These are phyloP conservation scores for Clarias laeviceps DNA, from an alignment of 2,797 vertebrate genomes.

Conservation along the genomic window DNA sequence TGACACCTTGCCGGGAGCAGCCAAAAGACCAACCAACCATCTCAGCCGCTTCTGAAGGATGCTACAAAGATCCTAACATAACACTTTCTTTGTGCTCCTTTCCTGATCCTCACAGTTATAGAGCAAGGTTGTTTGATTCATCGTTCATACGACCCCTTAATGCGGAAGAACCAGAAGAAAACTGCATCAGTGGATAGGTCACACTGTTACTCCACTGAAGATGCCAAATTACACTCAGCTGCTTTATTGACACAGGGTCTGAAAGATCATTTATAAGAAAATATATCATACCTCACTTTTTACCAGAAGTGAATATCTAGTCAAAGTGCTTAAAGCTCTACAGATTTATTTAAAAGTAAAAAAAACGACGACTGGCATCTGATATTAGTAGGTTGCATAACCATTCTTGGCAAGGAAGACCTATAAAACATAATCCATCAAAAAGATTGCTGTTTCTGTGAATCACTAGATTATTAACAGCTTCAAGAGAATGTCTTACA, in stretches of 20 bases:
- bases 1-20: too few relatives aligned
- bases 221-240: background rate
- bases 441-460: background rate
- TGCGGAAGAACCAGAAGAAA: background rate
- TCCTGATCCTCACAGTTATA: background rate
- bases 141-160: background rate
- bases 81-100: background rate
- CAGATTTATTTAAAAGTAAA: background rate
- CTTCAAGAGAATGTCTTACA: background rate
- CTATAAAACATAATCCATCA: background rate
- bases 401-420: background rate
- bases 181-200: background rate
- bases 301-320: background rate
- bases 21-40: background rate
- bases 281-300: background rate
- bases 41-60: background rate
- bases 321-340: background rate
- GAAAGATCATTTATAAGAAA: background rate
- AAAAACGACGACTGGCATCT: background rate
- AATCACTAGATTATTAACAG: slow-evolving; percentile 7
- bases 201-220: background rate
- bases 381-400: background rate
- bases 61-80: background rate
- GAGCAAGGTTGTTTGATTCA: background rate
- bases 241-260: background rate